phyloP scores from a whole-genome alignment of 1,140 invertebrate species.

The Micrasema minimum region DNA sequence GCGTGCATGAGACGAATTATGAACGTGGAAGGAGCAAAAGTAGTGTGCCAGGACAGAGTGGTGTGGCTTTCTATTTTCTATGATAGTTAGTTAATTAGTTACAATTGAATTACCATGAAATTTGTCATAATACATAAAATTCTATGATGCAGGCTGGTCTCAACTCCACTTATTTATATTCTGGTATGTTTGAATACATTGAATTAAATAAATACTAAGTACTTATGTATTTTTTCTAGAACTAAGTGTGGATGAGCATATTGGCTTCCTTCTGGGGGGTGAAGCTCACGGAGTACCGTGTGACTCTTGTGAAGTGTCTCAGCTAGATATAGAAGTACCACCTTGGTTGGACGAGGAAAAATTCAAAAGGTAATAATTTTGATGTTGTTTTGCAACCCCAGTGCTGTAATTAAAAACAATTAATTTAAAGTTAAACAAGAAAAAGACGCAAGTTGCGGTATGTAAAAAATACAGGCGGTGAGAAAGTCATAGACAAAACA shows the following conservation, averaged over 20 bases:
- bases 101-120: no score
- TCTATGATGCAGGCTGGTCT: no score
- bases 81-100: no score
- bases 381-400: no score
- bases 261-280: slow-evolving; percentile 30
- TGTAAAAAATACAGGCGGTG: no score
- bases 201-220: neutral
- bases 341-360: slow-evolving; percentile 69
- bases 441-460: neutral
- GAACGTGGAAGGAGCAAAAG: no score
- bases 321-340: slow-evolving; percentile 60
- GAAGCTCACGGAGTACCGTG: slow-evolving; percentile 36
- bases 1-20: no score
- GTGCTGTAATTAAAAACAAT: no score
- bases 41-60: no score
- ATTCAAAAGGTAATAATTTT: slow-evolving; percentile 61
- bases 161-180: neutral
- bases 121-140: no score
- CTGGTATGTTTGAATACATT: neutral
- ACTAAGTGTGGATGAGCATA: slow-evolving; percentile 45
- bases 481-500: neutral
- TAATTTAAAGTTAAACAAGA: no score
- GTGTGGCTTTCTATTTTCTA: no score
- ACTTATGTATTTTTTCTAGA: slow-evolving; percentile 28
- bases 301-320: slow-evolving; percentile 5